These are phyloP conservation scores for Beris chalybata DNA, from an alignment of 2,888 invertebrate genomes.

Conservation along the genomic window DNA sequence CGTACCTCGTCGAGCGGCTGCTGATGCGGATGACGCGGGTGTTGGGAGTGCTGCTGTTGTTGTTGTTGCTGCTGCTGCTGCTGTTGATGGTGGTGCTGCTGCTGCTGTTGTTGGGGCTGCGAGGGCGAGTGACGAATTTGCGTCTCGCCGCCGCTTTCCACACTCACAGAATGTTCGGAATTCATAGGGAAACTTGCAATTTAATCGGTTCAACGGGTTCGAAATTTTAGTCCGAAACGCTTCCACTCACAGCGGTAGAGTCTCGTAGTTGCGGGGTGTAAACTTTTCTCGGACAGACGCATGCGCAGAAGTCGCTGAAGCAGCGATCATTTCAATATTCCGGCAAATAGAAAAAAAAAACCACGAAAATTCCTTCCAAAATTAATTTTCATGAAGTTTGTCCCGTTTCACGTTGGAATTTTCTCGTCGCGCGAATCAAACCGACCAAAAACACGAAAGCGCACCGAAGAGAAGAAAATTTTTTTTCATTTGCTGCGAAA, in stretches of 20 bases:
- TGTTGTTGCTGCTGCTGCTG: conserved; percentile 47
- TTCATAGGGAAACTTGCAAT: no score
- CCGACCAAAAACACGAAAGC: no score
- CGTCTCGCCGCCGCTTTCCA: conserved; percentile 2
- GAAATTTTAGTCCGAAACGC: no score
- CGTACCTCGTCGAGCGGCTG: conserved; percentile 54
- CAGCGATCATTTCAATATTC: no score
- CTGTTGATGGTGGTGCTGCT: conserved; percentile 49
- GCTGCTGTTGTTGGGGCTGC: conserved; percentile 43
- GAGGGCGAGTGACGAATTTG: conserved; percentile 22
- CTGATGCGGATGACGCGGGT: conserved; percentile 45
- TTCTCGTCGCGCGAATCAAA: conserved; percentile 23
- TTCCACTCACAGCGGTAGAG: no score
- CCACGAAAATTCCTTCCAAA: no score
- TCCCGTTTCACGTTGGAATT: background rate
- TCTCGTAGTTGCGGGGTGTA: no score
- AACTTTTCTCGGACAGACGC: conserved; percentile 20
- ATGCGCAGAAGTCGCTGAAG: conserved; percentile 12
- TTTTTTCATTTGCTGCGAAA: conserved; percentile 1
- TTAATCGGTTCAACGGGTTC: no score
- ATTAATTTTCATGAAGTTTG: no score
- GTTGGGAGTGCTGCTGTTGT: conserved; percentile 43
- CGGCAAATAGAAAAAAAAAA: no score
- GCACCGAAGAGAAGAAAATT: no score
- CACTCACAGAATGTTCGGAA: no score